Conservation (phyloP, 2,888 invertebrate genomes). For the Lordiphosa fenestrarum region DNA sequence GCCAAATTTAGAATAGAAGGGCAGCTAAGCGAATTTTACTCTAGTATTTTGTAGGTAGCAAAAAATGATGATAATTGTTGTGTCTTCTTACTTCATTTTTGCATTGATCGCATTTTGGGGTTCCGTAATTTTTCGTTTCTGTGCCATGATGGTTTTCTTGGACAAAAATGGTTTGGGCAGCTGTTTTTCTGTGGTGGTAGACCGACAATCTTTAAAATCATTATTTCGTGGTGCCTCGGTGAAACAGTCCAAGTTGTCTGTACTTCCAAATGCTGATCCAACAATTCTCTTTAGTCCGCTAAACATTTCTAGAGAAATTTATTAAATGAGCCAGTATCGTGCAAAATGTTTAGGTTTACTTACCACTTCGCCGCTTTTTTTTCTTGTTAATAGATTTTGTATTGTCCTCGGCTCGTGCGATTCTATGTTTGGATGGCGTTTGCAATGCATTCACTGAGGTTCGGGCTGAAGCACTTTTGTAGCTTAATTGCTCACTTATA, state of each 20-base stretch:
- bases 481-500: conserved; percentile 80
- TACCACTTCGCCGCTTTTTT: conserved; percentile 90
- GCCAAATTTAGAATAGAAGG: too few relatives aligned
- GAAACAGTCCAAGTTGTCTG: conserved; percentile 80
- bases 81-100: conserved; percentile 84
- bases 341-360: conserved; percentile 67
- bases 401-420: not conserved
- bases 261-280: conserved; percentile 82
- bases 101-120: conserved; percentile 82
- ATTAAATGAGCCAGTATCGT: conserved; percentile 82
- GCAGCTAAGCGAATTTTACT: too few relatives aligned
- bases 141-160: conserved; percentile 81
- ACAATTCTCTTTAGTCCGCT: conserved; percentile 90
- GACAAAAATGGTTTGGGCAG: not conserved
- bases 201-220: not conserved
- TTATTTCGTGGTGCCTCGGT: not conserved
- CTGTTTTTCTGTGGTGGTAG: not conserved
- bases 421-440: conserved; percentile 1
- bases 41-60: too few relatives aligned
- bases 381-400: conserved; percentile 66
- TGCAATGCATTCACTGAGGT: not conserved
- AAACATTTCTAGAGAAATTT: conserved; percentile 84
- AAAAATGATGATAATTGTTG: too few relatives aligned
- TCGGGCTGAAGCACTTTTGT: not conserved
- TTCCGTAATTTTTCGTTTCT: conserved; percentile 85